Evolutionary conservation across 1,140 invertebrate species (phyloP), one percentile per base, ranked within the genome.

Genomic region (Drosophila takahashii): DNA sequence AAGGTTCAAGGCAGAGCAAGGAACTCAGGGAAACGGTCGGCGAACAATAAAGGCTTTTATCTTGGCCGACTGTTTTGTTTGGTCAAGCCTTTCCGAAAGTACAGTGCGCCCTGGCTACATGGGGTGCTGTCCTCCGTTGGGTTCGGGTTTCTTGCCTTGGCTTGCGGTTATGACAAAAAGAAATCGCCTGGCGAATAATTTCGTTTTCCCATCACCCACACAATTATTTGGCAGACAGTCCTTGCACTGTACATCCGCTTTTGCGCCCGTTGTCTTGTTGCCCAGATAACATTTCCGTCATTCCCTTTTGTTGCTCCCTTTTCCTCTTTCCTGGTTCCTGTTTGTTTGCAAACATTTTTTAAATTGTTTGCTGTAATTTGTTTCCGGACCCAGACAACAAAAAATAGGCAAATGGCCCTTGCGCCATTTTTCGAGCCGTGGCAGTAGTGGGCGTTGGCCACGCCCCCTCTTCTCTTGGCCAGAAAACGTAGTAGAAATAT

Each of bases 341-440:
- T 58, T 85, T 89, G 83, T 87, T 83, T 87, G 84, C 84, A 89
- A 87, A 87, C 84, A 87, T 87, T 87, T 87, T 87, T 87, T 89
- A 89, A 87, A 87, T 87, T 87, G 84, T 87, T 87, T 87, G 83
- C 83, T 87, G 71, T 89, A 87, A 87, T 87, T 87, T 87, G 83
- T 87, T 83, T 87, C 84, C 84, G 83, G 79, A 65, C 83, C 72
- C 72, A 29, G n/a, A 56, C 52, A 72, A 47, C 52, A 72, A 62
- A 64, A 66, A 66, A 77, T 72, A 77, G 66, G 60, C 75, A 87
- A 87, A 81, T 86, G 79, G 83, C 66, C 79, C 66, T 36, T 78
- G 78, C 79, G 62, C 83, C 83, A 87, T 86, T 86, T 76, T 81
- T 36, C 22, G 18, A 29, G 37, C 64, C 45, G 39, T 45, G 10